Evolutionary conservation across 2,113 vertebrate species (phyloP), one percentile per base, ranked within the genome.

Genomic region (Vicugna pacos): DNA sequence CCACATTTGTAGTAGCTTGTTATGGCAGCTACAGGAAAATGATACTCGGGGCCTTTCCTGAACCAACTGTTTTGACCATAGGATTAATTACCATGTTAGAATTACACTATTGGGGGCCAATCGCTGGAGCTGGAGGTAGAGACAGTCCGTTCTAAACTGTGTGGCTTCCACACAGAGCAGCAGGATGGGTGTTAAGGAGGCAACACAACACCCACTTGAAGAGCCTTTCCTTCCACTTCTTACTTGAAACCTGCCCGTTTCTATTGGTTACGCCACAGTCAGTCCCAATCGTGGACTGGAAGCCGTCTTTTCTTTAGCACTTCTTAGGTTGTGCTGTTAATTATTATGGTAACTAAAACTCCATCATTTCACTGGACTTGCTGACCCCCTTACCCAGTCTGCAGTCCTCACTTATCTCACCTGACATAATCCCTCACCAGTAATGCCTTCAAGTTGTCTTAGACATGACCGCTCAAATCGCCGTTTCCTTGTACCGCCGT

Each of bases 341-440:
- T 70, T 72, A 22, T 0, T 20, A 48, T 8, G 46, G 8, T 46
- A n/a, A 60, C 20, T 35, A 87, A 90, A 75, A 30, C 30, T 13
- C 70, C 1, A 30, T 92, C 8, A 69, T 77, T 81, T 91, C 42
- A 85, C 67, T 67, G 32, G n/a, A 50, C 12, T 94, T 82, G 50
- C 30, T 80, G 48, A 69, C 11, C 28, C 14, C 20, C 0, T 86
- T 56, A 30, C 28, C 30, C 26, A 75, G 6, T 69, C 35, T 24
- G 11, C 26, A 56, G 26, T n/a, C 60, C 46, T 56, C 19, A 89
- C 16, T 54, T 80, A 35, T 19, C 38, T 92, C 30, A 26, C n/a
- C 26, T 69, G 28, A 64, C 26, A n/a, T 76, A 60, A 42, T 69
- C 14, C 20, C 12, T 84, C 2, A 5, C 65, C 6, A 14, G 12